Evolutionary conservation across 2,888 invertebrate species (phyloP).

Genomic region (Ellobium chinense): DNA sequence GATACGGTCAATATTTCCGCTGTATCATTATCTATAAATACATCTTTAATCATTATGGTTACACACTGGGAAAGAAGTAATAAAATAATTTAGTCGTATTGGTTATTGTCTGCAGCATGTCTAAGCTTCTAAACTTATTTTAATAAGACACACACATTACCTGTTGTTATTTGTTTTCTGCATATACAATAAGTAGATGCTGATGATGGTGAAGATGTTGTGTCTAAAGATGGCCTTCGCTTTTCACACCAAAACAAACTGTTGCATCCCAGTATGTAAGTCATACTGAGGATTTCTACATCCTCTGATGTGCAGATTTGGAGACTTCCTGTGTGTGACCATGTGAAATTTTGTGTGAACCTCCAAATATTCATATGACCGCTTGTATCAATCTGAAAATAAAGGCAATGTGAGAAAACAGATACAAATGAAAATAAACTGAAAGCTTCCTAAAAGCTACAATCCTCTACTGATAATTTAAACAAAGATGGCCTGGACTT

Average conservation of each 20-base stretch:
- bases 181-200: slow-evolving; percentile 27
- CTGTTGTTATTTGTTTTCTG: slow-evolving; percentile 1
- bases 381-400: slow-evolving; percentile 55
- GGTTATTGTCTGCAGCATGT: too few species aligned
- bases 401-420: neutral
- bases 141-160: neutral
- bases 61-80: neutral
- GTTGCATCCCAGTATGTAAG: slow-evolving; percentile 57
- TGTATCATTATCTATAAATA: neutral
- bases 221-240: neutral
- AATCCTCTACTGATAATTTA: neutral
- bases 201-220: neutral
- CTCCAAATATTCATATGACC: slow-evolving; percentile 60
- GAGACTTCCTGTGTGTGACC: slow-evolving; percentile 53
- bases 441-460: neutral
- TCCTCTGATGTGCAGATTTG: slow-evolving; percentile 53
- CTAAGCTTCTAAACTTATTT: too few species aligned
- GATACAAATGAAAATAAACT: neutral
- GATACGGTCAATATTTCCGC: neutral
- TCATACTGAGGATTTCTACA: slow-evolving; percentile 55
- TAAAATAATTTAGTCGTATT: too few species aligned
- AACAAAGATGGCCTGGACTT: neutral
- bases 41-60: neutral
- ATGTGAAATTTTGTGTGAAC: slow-evolving; percentile 54
- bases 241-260: slow-evolving; percentile 66